phyloP scores from a whole-genome alignment of 2,888 invertebrate species.

The Conomelus anceps region DNA sequence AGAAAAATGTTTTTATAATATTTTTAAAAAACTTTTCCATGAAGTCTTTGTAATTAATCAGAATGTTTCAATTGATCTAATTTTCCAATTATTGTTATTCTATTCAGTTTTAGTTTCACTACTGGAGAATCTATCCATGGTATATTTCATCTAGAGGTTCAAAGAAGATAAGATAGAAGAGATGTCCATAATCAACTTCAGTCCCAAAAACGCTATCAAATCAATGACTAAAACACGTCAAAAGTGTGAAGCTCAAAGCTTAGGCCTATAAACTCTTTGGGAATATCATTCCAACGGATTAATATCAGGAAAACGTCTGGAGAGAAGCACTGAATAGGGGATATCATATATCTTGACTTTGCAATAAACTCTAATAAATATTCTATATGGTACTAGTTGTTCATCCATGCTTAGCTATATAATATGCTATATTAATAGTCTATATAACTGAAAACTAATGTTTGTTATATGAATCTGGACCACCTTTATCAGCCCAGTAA shows the following conservation, averaged over 20 bases:
- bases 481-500: no score
- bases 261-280: not conserved
- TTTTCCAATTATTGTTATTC: no score
- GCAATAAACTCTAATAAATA: not conserved
- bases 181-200: not conserved
- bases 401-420: no score
- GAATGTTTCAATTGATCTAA: no score
- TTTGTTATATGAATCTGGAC: no score
- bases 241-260: not conserved
- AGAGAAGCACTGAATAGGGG: not conserved
- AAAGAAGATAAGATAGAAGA: not conserved
- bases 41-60: no score
- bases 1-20: no score
- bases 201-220: not conserved
- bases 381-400: not conserved
- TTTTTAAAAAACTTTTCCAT: no score
- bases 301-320: not conserved
- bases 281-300: not conserved
- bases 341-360: not conserved
- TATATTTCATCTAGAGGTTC: not conserved
- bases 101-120: not conserved
- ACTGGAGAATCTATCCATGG: not conserved
- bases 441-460: no score
- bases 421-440: no score
- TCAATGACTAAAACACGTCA: not conserved